These are phyloP conservation scores for Caenorhabditis plicata DNA, from an alignment of 2,888 invertebrate genomes.

Conservation along the genomic window DNA sequence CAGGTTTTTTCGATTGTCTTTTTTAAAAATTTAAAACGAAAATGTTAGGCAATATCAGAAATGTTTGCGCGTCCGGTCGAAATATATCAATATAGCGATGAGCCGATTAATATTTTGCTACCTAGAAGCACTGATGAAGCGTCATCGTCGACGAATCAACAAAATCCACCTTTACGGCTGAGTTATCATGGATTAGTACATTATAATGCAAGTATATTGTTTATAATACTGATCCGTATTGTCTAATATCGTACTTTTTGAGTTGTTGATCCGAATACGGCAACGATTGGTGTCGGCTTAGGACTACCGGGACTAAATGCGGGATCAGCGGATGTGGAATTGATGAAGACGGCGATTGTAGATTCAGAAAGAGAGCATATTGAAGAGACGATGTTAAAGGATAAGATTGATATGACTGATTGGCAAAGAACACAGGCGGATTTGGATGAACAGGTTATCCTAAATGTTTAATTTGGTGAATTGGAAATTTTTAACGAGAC, in stretches of 20 bases:
- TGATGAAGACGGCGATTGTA: constrained; percentile 46
- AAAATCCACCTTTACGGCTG: constrained; percentile 75
- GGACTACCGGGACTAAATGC: constrained; percentile 73
- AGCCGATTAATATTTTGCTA: constrained; percentile 83
- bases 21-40: too few relatives aligned
- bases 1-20: too few relatives aligned
- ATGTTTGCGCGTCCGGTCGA: constrained; percentile 85
- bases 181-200: constrained; percentile 85
- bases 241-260: constrained; percentile 12
- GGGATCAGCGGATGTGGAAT: constrained; percentile 53
- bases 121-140: constrained; percentile 66
- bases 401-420: constrained; percentile 83
- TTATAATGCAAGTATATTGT: constrained; percentile 75
- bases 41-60: constrained; percentile 84
- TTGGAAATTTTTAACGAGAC: too few relatives aligned
- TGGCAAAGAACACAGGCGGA: constrained; percentile 83
- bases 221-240: constrained; percentile 2
- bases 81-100: constrained; percentile 78
- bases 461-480: too few relatives aligned
- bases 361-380: constrained; percentile 51
- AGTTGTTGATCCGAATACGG: constrained; percentile 80
- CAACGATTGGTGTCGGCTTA: constrained; percentile 79
- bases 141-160: constrained; percentile 5
- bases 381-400: constrained; percentile 81
- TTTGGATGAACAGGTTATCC: constrained; percentile 23